Base-by-base conservation (phyloP, 2,888 invertebrate genomes). In the Byasa hedistus region DNA sequence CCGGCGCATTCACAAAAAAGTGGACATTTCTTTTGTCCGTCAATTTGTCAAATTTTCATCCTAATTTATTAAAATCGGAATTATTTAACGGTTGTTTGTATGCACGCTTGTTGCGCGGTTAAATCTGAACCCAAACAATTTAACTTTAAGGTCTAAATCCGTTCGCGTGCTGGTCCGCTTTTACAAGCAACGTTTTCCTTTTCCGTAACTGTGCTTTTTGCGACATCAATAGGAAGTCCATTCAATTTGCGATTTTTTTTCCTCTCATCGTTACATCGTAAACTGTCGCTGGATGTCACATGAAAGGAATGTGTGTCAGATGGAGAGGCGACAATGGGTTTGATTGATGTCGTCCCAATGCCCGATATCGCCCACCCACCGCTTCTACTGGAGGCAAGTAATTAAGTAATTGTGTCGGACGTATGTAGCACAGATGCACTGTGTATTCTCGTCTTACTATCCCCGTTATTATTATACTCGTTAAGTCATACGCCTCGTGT, bases 41-140 rank as follows among this genome's bases (percentile, higher is more conserved):
- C 72, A 71, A 71, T 73, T 73, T 71, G 69, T 68, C 69, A 71
- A 72, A 73, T 70, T 59, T 72, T 69, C 69, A 69, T 70, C 73
- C 64, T 69, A 73, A 71, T 72, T 69, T 70, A 69, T 73, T 66
- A 66, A 32, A 68, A 72, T 69, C 68, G 65, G 66, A 66, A 68
- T 68, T 55, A 64, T 64, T 67, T 74, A 74, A 74, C 73, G 73
- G 73, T 73, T 56, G 59, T 24, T 48, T 48, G 59, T 27, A 63
- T 21, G 32, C 22, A 23, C 15, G 17, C 23, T 32, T 0, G 15
- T 12, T 39, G 15, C n/a, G 23, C 27, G n/a, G 15, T 7, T 21
- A 59, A 64, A 27, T 32, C 15, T 12, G 51, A n/a, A 58, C 27
- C 3, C 22, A 24, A 57, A 21, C 3, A 7, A 12, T 17, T 22